phyloP scores from a whole-genome alignment of 2,113 vertebrate species.

The western clawed frog (Xenopus tropicalis) region DNA sequence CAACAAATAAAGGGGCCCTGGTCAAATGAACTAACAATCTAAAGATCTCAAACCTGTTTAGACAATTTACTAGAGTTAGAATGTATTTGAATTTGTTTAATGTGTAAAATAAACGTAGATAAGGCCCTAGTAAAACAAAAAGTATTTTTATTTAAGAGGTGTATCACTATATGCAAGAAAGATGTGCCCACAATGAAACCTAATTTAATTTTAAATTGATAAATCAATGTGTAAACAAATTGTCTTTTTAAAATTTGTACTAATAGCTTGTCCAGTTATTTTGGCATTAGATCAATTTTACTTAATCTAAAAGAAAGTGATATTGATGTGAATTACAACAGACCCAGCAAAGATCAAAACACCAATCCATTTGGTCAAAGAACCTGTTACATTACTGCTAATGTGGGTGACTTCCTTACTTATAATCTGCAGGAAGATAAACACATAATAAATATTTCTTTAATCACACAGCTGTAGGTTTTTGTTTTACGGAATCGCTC shows the following conservation, averaged over 20 bases:
- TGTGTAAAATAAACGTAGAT: no score
- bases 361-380: slow-evolving; percentile 21
- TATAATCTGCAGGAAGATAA: background rate
- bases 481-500: no score
- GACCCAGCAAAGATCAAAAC: slow-evolving; percentile 20
- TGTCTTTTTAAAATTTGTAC: slow-evolving; percentile 42
- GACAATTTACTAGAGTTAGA: no score
- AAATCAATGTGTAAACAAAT: slow-evolving; percentile 39
- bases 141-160: slow-evolving; percentile 4
- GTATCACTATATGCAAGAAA: slow-evolving; percentile 11
- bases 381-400: slow-evolving; percentile 18
- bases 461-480: no score
- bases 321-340: slow-evolving; percentile 37
- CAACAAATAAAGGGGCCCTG: no score
- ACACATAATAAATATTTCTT: background rate
- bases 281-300: slow-evolving; percentile 42
- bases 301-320: slow-evolving; percentile 45
- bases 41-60: no score
- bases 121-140: no score
- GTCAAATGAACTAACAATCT: no score
- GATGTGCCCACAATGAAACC: slow-evolving; percentile 28
- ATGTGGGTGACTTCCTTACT: background rate
- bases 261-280: slow-evolving; percentile 38
- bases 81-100: no score
- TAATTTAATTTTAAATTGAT: slow-evolving; percentile 40